Percentiles rank a stretch among this genome's conserved stretches.
Conservation (phyloP, 1,140 invertebrate genomes). For the Anoplophora glabripennis region DNA sequence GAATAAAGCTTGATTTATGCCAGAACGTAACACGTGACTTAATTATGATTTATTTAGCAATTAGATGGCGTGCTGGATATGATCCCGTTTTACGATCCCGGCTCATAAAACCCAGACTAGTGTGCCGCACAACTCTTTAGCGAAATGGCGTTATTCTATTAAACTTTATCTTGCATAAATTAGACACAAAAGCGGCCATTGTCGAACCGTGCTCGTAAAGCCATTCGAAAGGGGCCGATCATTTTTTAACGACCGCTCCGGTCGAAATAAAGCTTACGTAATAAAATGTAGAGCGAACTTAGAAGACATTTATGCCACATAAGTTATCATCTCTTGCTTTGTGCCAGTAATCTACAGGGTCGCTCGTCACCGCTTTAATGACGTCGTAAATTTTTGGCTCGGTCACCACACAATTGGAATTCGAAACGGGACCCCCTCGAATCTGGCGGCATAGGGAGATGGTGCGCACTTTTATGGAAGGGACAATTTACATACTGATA, state of each 20-base stretch:
- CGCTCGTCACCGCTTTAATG: slow-evolving; percentile 28
- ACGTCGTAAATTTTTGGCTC: slow-evolving; percentile 26
- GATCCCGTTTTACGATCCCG: background rate
- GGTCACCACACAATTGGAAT: slow-evolving; percentile 13
- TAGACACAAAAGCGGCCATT: slow-evolving; percentile 19
- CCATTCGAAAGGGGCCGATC: slow-evolving; percentile 24
- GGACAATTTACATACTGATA: too few species aligned
- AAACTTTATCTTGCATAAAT: slow-evolving; percentile 28
- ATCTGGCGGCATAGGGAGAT: too few species aligned
- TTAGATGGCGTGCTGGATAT: too few species aligned
- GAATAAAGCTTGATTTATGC: too few species aligned
- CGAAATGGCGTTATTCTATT: slow-evolving; percentile 18
- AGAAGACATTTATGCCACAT: slow-evolving; percentile 30
- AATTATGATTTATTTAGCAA: too few species aligned
- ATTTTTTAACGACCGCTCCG: slow-evolving; percentile 25
- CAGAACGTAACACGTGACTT: too few species aligned
- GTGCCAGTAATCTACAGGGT: slow-evolving; percentile 28
- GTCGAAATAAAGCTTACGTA: slow-evolving; percentile 24
- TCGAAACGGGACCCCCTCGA: background rate
- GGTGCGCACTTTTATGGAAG: too few species aligned
- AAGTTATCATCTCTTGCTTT: slow-evolving; percentile 30
- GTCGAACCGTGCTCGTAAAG: slow-evolving; percentile 23
- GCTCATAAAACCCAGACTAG: slow-evolving; percentile 12
- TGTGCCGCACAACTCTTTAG: slow-evolving; percentile 16
- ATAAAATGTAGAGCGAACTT: slow-evolving; percentile 23